phyloP scores from a whole-genome alignment of 2,113 vertebrate genomes.

The Ciconia boyciana region DNA sequence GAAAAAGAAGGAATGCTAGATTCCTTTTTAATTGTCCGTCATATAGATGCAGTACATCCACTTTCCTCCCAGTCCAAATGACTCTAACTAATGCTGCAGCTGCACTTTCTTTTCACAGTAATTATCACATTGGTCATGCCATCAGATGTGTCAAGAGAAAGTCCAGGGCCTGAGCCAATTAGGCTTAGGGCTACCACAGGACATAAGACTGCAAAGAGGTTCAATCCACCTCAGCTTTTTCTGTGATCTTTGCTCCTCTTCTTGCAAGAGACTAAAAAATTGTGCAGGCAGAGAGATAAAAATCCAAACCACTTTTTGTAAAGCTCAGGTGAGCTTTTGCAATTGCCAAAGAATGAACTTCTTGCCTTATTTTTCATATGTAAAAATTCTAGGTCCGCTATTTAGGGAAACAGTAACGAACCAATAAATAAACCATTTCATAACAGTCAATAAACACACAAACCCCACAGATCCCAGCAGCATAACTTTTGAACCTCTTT shows the following conservation, averaged over 20 bases:
- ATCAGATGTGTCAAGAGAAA: neutral
- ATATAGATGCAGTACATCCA: neutral
- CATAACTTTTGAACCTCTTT: neutral
- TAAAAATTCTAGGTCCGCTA: neutral
- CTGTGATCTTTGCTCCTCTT: neutral
- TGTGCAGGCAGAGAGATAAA: neutral
- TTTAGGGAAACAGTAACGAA: neutral
- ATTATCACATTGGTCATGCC: neutral
- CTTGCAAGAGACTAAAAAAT: neutral
- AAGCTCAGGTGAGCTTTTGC: neutral
- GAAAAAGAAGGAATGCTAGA: neutral
- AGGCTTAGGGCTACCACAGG: neutral
- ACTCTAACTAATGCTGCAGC: neutral
- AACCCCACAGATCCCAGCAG: neutral
- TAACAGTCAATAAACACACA: neutral
- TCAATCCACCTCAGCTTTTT: neutral
- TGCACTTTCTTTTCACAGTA: neutral
- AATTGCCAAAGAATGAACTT: neutral
- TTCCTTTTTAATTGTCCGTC: neutral
- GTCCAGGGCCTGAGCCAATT: too few relatives aligned
- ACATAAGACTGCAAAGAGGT: neutral
- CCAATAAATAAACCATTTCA: neutral
- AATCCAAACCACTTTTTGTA: neutral
- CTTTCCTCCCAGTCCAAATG: neutral
- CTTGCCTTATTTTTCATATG: neutral